Evolutionary conservation across 2,797 vertebrate species (phyloP), one percentile per base, ranked within the genome.

Genomic region (Momotus momota): DNA sequence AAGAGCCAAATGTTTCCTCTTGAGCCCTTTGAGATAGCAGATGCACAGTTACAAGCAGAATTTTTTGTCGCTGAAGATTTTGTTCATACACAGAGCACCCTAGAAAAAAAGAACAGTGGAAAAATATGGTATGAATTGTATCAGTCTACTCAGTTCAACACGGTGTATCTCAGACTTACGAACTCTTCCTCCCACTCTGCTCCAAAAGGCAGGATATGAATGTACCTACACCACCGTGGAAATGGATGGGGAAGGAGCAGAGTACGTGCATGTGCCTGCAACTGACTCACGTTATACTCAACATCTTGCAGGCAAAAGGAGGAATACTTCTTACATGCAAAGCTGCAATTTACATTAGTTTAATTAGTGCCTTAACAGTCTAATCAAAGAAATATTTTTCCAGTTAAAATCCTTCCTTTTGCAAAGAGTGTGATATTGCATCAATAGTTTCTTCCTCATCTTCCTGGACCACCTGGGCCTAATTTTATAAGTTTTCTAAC

Each of bases 1-100:
- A 81, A 96, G 48, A 95, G 61, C 65, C 90, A 96, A 96, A 94
- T 73, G 73, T 80, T 96, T 88, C 71, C 67, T 82, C 91, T 81
- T 88, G 52, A 97, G 70, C 66, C 55, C 69, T 86, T 86, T 77
- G 77, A 93, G 87, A 84, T 0, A 88, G 66, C 75, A 94, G 90
- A 90, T 87, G 86, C 77, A 55, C 60, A 96, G 67, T 60, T 62
- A 81, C 16, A 86, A 93, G 49, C 58, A 83, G 58, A 55, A 80
- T 81, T 71, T 81, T 96, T 85, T 73, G 48, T 62, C 52, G 73
- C 60, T 64, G 13, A 88, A 94, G 61, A 85, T 43, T 92, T 70
- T 92, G 29, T 62, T 94, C 88, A 84, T 48, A 54, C 22, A 90
- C 33, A 81, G 58, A 71, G 67, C 54, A 66, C 12, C 10, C 54